A percentile compares a stretch with the other conserved stretches of the same genome.
These are phyloP conservation scores for Bergia puertoricense DNA, from an alignment of 92 coral and sea anemone species.

Conservation along the genomic window DNA sequence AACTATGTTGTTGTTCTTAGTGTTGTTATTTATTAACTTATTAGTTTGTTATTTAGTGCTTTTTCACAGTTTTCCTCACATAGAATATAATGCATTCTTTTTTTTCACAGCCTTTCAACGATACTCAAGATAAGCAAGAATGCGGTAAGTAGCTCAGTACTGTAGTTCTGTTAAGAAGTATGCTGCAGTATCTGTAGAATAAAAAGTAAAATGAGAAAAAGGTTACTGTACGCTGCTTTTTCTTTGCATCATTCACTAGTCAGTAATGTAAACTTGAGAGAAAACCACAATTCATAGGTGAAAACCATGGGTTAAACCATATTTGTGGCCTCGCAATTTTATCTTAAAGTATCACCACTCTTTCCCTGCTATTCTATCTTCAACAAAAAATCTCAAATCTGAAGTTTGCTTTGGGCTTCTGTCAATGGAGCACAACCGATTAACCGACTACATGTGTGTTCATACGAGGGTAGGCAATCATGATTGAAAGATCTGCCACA, in stretches of 20 bases:
- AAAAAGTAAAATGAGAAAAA: background rate
- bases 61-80: background rate
- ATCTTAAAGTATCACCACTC: too few species aligned
- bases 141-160: constrained; percentile 65
- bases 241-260: background rate
- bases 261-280: too few species aligned
- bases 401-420: background rate
- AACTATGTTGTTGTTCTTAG: too few species aligned
- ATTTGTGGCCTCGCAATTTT: background rate
- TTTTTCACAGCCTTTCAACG: constrained; percentile 70
- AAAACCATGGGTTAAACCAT: background rate
- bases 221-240: background rate
- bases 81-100: background rate
- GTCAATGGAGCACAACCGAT: too few species aligned
- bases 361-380: background rate
- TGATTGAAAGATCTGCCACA: background rate
- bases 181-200: background rate
- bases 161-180: background rate
- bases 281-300: too few species aligned
- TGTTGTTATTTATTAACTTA: too few species aligned
- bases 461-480: background rate
- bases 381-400: background rate
- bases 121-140: constrained; percentile 97
- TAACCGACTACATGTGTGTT: background rate
- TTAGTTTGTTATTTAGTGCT: too few species aligned